Conservation (phyloP, 2,888 invertebrate genomes). For the Gnatocerus cornutus region DNA sequence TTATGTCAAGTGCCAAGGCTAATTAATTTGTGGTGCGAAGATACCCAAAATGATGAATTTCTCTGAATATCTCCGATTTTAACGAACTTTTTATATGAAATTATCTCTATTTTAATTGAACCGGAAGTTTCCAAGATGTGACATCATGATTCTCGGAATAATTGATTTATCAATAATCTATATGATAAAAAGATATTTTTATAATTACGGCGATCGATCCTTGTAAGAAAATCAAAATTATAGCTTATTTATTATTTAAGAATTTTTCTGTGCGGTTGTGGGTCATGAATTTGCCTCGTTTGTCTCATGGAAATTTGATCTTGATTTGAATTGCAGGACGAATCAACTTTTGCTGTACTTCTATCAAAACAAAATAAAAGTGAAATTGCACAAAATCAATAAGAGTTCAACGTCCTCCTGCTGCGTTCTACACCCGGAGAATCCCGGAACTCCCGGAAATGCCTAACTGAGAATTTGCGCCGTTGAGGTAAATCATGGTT, state of each 20-base stretch:
- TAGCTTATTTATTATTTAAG: not conserved
- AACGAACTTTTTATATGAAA: not conserved
- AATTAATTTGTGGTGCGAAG: too few species aligned
- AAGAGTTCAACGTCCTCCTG: conserved; percentile 67
- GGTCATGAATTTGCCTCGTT: too few species aligned
- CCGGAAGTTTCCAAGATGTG: too few species aligned
- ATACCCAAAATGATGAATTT: too few species aligned
- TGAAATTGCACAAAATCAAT: conserved; percentile 71
- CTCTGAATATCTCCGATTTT: too few species aligned
- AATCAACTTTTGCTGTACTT: conserved; percentile 56
- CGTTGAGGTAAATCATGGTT: conserved; percentile 35
- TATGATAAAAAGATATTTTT: not conserved
- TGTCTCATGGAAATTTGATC: conserved; percentile 1
- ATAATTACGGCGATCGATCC: not conserved
- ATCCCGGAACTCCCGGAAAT: conserved; percentile 58
- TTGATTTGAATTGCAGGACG: conserved; percentile 40
- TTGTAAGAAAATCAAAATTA: not conserved
- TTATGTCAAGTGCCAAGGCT: too few species aligned
- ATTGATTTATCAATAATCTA: not conserved
- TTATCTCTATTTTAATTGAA: not conserved
- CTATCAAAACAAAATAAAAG: conserved; percentile 71
- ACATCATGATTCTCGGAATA: not conserved
- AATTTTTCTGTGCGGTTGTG: not conserved
- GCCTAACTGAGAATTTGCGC: conserved; percentile 37
- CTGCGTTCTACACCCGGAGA: conserved; percentile 59